Percentiles rank a stretch among this genome's conserved stretches.
These are phyloP conservation scores for Nycticebus coucang DNA, from an alignment of 2,113 vertebrate species.

Conservation along the genomic window DNA sequence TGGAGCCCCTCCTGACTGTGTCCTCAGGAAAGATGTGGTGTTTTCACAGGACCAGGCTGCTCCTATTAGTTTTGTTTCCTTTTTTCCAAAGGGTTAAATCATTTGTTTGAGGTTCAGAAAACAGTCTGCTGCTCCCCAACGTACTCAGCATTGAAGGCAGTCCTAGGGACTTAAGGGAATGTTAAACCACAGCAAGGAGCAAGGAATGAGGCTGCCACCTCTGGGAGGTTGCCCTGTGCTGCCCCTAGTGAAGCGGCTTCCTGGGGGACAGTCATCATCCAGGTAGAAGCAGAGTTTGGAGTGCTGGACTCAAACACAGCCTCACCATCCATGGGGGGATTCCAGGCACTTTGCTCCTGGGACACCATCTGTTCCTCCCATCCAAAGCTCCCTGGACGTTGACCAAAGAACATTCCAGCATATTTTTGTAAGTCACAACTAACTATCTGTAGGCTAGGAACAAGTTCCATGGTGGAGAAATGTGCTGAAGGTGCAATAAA, in stretches of 20 bases:
- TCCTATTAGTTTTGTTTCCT: background rate
- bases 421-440: background rate
- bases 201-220: background rate
- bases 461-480: background rate
- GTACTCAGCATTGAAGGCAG: background rate
- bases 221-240: background rate
- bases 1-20: background rate
- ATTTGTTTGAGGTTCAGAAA: background rate
- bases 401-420: background rate
- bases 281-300: background rate
- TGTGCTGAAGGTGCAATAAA: background rate
- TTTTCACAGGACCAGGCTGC: background rate
- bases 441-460: background rate
- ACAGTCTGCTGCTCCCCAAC: background rate
- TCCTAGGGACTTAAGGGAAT: background rate
- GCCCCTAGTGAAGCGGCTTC: background rate
- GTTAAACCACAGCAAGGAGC: background rate
- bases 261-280: background rate
- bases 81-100: background rate
- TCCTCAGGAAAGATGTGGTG: background rate
- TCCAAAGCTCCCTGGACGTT: background rate
- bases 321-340: fast-evolving
- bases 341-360: background rate
- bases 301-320: background rate
- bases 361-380: background rate